A percentile compares a stretch with the other conserved stretches of the same genome.
Conservation (phyloP, 2,888 invertebrate species). For the Brenthis ino region DNA sequence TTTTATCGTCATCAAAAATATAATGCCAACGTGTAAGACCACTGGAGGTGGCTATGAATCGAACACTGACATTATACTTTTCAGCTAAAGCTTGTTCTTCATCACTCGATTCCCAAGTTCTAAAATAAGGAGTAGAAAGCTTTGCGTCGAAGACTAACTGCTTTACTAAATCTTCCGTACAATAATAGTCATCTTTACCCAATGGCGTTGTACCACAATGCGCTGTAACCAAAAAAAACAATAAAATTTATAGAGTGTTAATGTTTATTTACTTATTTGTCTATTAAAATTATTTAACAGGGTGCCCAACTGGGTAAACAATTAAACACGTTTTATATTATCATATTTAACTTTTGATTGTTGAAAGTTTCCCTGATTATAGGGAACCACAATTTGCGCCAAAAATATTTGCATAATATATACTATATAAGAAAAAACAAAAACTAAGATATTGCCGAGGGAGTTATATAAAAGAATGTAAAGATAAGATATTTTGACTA, state of each 20-base stretch:
- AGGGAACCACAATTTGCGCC: no score
- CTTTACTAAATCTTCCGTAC: slow-evolving; percentile 92
- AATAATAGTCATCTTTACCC: slow-evolving; percentile 88
- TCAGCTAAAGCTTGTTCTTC: slow-evolving; percentile 82
- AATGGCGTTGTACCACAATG: slow-evolving; percentile 85
- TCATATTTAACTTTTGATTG: no score
- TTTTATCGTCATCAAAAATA: slow-evolving; percentile 83
- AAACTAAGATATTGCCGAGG: no score
- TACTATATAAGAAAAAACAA: no score
- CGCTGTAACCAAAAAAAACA: slow-evolving; percentile 62
- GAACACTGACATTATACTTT: slow-evolving; percentile 87
- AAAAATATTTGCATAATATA: no score
- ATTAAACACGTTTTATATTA: no score
- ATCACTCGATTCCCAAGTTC: slow-evolving; percentile 76
- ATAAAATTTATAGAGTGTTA: neutral
- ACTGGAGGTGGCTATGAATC: slow-evolving; percentile 94
- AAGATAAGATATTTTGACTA: slow-evolving; percentile 24
- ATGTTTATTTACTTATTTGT: no score
- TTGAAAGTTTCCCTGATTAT: no score
- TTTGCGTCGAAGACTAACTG: slow-evolving; percentile 94
- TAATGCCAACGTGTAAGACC: slow-evolving; percentile 95
- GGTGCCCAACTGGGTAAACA: no score
- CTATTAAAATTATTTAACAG: no score
- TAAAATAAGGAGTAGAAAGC: slow-evolving; percentile 83
- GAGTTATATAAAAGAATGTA: no score